These are phyloP conservation scores for Colostygia pectinataria DNA, from an alignment of 2,888 invertebrate genomes.

Conservation along the genomic window DNA sequence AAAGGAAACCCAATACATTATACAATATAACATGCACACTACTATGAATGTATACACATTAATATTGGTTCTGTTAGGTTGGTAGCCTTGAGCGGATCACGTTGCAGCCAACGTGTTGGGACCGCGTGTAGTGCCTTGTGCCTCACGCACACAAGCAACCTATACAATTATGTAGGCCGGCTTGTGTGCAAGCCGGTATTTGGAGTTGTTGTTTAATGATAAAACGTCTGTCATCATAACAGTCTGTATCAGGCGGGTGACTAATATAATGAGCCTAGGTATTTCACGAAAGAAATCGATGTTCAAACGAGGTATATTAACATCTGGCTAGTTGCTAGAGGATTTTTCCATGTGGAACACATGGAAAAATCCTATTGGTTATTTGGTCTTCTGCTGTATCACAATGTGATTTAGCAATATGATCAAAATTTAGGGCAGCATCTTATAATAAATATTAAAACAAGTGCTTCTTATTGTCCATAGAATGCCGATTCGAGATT, in stretches of 20 bases:
- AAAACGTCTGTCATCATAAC: conserved; percentile 32
- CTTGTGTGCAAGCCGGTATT: conserved; percentile 16
- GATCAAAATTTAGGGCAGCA: background rate
- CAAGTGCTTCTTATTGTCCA: conserved; percentile 62
- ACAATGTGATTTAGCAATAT: no score
- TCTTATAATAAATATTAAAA: conserved; percentile 5
- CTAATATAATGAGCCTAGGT: conserved; percentile 10
- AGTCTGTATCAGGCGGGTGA: conserved; percentile 8
- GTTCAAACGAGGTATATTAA: background rate
- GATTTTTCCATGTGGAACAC: no score
- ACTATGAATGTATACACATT: conserved; percentile 59
- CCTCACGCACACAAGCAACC: conserved; percentile 45
- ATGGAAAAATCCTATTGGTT: no score
- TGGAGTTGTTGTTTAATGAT: conserved; percentile 33
- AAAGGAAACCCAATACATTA: conserved; percentile 34
- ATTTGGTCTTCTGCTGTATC: no score
- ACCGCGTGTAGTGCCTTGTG: conserved; percentile 66
- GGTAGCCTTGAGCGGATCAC: conserved; percentile 64
- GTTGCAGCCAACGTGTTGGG: conserved; percentile 72
- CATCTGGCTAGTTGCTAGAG: no score
- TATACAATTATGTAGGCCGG: conserved; percentile 24
- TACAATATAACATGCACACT: conserved; percentile 43
- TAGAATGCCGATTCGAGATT: conserved; percentile 63
- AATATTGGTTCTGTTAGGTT: conserved; percentile 51
- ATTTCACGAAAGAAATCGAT: background rate